Base-by-base conservation (phyloP, 2,797 vertebrate species). In the Alfaro cultratus region DNA sequence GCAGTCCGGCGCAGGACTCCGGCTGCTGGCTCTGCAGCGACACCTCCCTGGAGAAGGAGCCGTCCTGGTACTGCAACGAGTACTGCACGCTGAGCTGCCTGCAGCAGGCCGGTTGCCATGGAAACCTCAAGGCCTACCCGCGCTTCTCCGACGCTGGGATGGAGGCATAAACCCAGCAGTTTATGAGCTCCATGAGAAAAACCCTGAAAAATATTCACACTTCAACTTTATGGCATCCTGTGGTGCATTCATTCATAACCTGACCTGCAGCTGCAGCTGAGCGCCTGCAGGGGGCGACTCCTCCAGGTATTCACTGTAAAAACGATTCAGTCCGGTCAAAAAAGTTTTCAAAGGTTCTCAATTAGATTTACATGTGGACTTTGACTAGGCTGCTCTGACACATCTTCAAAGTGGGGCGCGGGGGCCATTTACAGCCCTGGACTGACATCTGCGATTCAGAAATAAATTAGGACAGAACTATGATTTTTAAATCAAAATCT, bases 71-170 rank as follows among this genome's bases (percentile, higher is more conserved):
- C 89, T 93, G 87, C 62, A 92, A 94, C 0, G 92, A 95, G 43
- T 96, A 96, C 93, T 96, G 96, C 90, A 93, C 91, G 18, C 77
- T 93, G 73, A 90, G 83, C 26, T 0, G 62, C 23, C 84, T 92
- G 75, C 84, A 87, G 77, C 77, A 83, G 77, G 34, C 41, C 36
- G 73, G 70, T 76, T 46, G 77, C 9, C 57, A 51, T 0, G 53
- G 15, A n/a, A 21, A 57, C 6, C 41, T 15, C 4, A 8, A 46
- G 29, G 47, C 23, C 2, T 73, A 68, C 49, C 5, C 13, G 34
- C 39, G 34, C 75, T 21, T 45, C n/a, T 31, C 2, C 21, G 75
- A 83, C 1, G 31, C 47, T 8, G 74, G 31, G 64, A 62, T 23
- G 3, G 77, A 83, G 76, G 74, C 76, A 43, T 73, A 18, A 57